These are phyloP conservation scores for Drosophila funebris DNA, from an alignment of 1,140 invertebrate genomes.

Conservation along the genomic window DNA sequence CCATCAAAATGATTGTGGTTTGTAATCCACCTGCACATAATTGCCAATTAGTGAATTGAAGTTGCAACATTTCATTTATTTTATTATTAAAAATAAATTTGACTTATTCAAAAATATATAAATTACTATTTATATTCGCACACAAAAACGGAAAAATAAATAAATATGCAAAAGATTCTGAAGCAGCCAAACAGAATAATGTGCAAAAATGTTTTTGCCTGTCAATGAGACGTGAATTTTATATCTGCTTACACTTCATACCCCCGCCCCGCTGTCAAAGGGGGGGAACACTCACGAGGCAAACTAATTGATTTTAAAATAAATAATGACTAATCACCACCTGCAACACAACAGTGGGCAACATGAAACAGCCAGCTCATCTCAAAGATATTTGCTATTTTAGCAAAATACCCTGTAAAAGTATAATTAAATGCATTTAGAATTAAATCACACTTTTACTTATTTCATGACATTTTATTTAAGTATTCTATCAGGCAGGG, in stretches of 20 bases:
- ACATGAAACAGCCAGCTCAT: not conserved
- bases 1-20: not conserved
- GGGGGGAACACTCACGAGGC: conserved; percentile 42
- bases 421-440: not conserved
- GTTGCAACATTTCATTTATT: conserved; percentile 34
- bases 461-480: not conserved
- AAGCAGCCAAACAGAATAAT: conserved; percentile 31
- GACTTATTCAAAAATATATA: not conserved
- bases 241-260: conserved; percentile 6
- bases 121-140: conserved; percentile 20
- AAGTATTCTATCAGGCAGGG: not conserved
- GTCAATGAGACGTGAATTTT: conserved; percentile 74
- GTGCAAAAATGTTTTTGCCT: conserved; percentile 66
- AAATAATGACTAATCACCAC: conserved; percentile 82
- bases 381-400: not conserved
- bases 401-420: conserved; percentile 1
- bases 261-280: not conserved
- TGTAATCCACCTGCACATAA: conserved; percentile 38
- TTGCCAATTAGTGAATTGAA: conserved; percentile 58
- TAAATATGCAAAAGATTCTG: not conserved
- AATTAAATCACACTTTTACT: not conserved
- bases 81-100: conserved; percentile 8
- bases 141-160: conserved; percentile 8
- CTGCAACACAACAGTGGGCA: conserved; percentile 34
- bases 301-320: conserved; percentile 81